phyloP scores from a whole-genome alignment of 2,797 vertebrate species.

The Sphenodon punctatus region DNA sequence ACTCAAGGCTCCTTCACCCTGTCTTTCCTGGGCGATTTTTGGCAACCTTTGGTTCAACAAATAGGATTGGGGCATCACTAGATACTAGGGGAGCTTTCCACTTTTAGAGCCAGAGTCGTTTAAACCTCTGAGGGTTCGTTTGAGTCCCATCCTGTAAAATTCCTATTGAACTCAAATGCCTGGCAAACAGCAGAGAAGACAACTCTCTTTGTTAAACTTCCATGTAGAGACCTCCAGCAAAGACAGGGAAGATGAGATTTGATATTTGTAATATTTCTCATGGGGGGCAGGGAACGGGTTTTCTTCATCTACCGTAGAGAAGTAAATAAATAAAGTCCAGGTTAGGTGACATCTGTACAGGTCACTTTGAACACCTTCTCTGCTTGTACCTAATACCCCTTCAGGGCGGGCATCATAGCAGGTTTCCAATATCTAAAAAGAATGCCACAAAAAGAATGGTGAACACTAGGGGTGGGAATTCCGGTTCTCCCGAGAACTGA shows the following conservation, averaged over 20 bases:
- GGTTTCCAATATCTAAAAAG: too few relatives aligned
- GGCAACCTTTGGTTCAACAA: too few relatives aligned
- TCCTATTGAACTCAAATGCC: background rate
- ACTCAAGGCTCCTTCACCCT: background rate
- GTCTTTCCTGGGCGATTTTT: background rate
- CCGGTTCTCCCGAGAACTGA: too few relatives aligned
- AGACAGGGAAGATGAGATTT: accelerated
- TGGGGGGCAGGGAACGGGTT: too few relatives aligned
- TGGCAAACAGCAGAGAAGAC: background rate
- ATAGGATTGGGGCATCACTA: too few relatives aligned
- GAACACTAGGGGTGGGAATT: too few relatives aligned
- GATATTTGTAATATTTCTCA: background rate
- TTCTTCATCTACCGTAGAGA: background rate
- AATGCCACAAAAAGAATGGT: too few relatives aligned
- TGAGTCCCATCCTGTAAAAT: background rate
- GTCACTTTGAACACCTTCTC: background rate
- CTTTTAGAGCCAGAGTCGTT: background rate
- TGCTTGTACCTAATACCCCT: background rate
- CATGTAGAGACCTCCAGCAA: background rate
- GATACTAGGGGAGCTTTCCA: too few relatives aligned
- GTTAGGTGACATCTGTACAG: background rate
- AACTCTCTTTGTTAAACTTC: background rate
- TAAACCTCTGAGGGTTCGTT: background rate
- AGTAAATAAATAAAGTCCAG: accelerated
- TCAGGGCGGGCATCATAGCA: too few relatives aligned